phyloP scores from a whole-genome alignment of 2,888 invertebrate genomes.

The Pristionchus mayeri region DNA sequence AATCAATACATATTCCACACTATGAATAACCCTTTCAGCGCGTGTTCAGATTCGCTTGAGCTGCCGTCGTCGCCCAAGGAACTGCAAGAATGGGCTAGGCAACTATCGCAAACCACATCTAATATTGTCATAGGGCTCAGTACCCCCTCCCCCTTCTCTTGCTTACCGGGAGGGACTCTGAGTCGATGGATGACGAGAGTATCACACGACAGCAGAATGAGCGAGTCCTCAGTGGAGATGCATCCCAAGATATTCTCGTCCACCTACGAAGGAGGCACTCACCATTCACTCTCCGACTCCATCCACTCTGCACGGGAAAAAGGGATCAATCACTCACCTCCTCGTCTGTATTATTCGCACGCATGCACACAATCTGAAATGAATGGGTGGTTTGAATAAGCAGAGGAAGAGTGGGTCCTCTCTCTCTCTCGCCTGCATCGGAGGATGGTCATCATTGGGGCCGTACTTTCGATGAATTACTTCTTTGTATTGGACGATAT shows the following conservation, averaged over 20 bases:
- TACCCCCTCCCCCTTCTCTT: not conserved
- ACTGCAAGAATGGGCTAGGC: not conserved
- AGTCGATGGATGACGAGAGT: constrained; percentile 46
- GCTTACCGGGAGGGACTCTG: not conserved
- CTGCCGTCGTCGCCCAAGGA: not conserved
- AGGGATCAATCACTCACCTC: not conserved
- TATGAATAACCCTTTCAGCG: not conserved
- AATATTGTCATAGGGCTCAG: too few relatives aligned
- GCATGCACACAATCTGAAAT: constrained; percentile 31
- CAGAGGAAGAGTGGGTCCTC: not conserved
- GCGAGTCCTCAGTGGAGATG: constrained; percentile 19
- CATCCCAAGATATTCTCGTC: constrained; percentile 24
- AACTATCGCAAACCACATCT: too few relatives aligned
- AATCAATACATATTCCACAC: not conserved
- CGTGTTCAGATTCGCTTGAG: not conserved
- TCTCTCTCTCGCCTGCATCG: constrained; percentile 6
- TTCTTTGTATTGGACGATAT: constrained; percentile 12
- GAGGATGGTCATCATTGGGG: not conserved
- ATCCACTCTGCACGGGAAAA: too few relatives aligned
- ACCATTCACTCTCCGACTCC: not conserved
- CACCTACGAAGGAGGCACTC: not conserved
- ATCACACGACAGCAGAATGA: constrained; percentile 45
- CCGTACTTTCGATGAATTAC: not conserved
- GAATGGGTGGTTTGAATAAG: not conserved
- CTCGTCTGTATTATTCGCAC: not conserved